phyloP scores from a whole-genome alignment of 2,888 invertebrate species.

The Aricia artaxerxes region DNA sequence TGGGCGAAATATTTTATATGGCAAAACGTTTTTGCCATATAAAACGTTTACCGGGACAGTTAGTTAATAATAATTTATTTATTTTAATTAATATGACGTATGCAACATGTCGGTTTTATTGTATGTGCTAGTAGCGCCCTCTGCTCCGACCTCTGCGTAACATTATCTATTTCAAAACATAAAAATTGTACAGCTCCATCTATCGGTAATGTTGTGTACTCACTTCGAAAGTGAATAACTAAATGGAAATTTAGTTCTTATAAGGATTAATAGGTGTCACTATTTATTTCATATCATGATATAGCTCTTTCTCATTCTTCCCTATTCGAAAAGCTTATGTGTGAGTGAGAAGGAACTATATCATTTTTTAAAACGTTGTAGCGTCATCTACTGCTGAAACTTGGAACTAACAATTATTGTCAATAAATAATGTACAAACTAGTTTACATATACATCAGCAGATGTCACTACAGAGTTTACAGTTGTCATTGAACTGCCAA shows the following conservation, averaged over 20 bases:
- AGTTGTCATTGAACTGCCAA: neutral
- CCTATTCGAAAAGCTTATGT: neutral
- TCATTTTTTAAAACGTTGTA: neutral
- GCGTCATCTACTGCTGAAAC: slow-evolving; percentile 32
- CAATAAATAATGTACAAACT: neutral
- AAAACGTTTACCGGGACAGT: too few species aligned
- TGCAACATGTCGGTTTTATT: too few species aligned
- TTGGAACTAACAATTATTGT: neutral
- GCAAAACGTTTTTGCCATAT: too few species aligned
- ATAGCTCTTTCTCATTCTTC: neutral
- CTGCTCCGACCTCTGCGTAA: too few species aligned
- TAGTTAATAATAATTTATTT: too few species aligned
- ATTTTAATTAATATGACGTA: too few species aligned
- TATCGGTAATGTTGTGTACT: neutral
- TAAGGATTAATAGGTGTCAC: neutral
- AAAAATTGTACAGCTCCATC: neutral
- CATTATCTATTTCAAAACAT: too few species aligned
- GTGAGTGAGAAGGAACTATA: neutral
- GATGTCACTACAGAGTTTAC: slow-evolving; percentile 24
- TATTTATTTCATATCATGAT: neutral
- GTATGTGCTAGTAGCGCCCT: too few species aligned
- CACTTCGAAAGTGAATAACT: neutral
- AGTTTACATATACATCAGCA: slow-evolving; percentile 19
- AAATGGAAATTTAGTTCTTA: neutral
- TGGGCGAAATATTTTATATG: too few species aligned